Evolutionary conservation across 2,888 invertebrate species (phyloP).

Genomic region (Mythimna ferrago): DNA sequence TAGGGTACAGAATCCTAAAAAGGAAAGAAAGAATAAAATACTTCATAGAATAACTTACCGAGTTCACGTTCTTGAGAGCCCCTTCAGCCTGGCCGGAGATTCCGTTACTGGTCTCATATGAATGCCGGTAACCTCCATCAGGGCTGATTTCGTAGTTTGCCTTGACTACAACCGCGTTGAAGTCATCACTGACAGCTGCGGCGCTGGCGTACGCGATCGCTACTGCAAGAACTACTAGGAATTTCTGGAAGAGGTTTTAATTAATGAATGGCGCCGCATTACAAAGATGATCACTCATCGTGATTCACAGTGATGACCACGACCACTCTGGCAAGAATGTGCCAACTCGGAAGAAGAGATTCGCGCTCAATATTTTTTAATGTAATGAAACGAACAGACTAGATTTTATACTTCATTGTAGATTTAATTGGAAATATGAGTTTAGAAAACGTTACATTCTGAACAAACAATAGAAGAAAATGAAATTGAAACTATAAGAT

Average conservation of each 20-base stretch:
- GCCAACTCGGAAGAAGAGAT: too few relatives aligned
- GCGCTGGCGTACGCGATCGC: slow-evolving; percentile 77
- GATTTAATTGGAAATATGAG: not conserved
- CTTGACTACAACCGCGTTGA: slow-evolving; percentile 79
- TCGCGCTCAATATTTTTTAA: too few relatives aligned
- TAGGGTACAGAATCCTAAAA: too few relatives aligned
- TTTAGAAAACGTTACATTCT: not conserved
- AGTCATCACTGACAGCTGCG: slow-evolving; percentile 60
- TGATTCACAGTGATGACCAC: too few relatives aligned
- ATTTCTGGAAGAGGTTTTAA: slow-evolving; percentile 71
- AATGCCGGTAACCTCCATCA: slow-evolving; percentile 87
- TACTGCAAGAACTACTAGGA: slow-evolving; percentile 75
- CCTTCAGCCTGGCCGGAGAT: slow-evolving; percentile 87
- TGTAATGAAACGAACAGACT: too few relatives aligned
- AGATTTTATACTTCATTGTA: too few relatives aligned
- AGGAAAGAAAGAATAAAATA: not conserved
- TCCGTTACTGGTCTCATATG: slow-evolving; percentile 91
- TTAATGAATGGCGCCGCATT: too few relatives aligned
- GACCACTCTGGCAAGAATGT: too few relatives aligned
- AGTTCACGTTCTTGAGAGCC: slow-evolving; percentile 70
- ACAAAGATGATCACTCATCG: too few relatives aligned
- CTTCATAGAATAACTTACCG: slow-evolving; percentile 71
- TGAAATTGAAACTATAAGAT: not conserved
- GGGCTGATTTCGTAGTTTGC: slow-evolving; percentile 82
- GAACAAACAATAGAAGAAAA: not conserved